phyloP scores from a whole-genome alignment of 2,797 vertebrate species.

The Artibeus jamaicensis region DNA sequence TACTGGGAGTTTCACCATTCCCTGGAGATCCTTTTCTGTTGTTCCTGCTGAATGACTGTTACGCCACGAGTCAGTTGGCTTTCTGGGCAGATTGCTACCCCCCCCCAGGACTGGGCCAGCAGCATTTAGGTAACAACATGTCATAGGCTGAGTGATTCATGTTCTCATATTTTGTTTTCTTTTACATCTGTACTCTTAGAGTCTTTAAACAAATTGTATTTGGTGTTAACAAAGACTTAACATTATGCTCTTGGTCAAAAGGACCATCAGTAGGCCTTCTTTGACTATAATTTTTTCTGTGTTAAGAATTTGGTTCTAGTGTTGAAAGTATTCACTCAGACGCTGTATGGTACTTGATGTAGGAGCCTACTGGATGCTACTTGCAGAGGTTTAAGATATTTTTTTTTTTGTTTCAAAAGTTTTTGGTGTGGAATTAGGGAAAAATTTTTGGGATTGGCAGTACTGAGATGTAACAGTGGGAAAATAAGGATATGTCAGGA shows the following conservation, averaged over 20 bases:
- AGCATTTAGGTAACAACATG: background rate
- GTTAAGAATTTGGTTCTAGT: background rate
- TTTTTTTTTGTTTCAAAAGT: background rate
- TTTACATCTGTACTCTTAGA: background rate
- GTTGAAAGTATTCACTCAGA: background rate
- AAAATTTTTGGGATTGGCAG: background rate
- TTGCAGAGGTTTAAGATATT: background rate
- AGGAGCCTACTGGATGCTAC: background rate
- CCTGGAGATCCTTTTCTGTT: background rate
- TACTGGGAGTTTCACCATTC: background rate
- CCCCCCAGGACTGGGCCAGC: background rate
- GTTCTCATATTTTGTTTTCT: background rate
- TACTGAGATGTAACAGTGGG: background rate
- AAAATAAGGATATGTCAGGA: background rate
- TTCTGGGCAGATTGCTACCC: slow-evolving; percentile 7
- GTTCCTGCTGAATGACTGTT: background rate
- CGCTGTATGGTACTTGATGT: background rate
- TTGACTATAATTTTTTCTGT: too few species aligned
- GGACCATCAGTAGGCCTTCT: too few species aligned
- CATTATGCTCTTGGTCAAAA: background rate
- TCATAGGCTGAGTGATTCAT: background rate
- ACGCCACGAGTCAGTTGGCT: background rate
- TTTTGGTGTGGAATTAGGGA: slow-evolving; percentile 20
- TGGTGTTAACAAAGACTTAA: background rate
- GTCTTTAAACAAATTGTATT: background rate